These are phyloP conservation scores for Bradypus variegatus DNA, from an alignment of 2,797 vertebrate species.

Conservation along the genomic window DNA sequence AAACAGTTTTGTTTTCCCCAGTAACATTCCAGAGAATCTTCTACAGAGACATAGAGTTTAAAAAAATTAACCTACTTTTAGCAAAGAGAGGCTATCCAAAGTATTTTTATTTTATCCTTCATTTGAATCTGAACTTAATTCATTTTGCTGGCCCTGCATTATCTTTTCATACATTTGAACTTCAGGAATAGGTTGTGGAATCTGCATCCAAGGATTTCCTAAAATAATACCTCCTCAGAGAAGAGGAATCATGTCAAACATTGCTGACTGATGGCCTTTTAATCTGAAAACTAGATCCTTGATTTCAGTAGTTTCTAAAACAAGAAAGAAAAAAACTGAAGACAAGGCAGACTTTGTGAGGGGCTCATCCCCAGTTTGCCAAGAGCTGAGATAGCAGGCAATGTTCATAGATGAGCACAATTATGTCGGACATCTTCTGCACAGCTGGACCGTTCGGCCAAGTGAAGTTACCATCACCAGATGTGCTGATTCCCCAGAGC, in stretches of 20 bases:
- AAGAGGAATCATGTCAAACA: background rate
- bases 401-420: constrained; percentile 10
- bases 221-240: background rate
- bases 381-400: constrained; percentile 55
- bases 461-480: constrained; percentile 10
- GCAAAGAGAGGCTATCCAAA: background rate
- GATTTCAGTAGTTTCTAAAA: background rate
- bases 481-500: constrained; percentile 45
- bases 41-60: background rate
- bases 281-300: background rate
- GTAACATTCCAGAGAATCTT: background rate
- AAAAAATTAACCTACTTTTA: background rate
- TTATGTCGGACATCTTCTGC: constrained; percentile 13
- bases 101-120: background rate
- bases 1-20: background rate
- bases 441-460: constrained; percentile 56
- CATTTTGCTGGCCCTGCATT: accelerated
- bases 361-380: constrained; percentile 37
- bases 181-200: background rate
- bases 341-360: constrained; percentile 4
- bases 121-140: background rate
- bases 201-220: background rate
- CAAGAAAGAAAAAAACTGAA: constrained; percentile 28
- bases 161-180: background rate
- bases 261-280: background rate